phyloP scores from a whole-genome alignment of 2,888 invertebrate genomes.

The Zeuzera pyrina region DNA sequence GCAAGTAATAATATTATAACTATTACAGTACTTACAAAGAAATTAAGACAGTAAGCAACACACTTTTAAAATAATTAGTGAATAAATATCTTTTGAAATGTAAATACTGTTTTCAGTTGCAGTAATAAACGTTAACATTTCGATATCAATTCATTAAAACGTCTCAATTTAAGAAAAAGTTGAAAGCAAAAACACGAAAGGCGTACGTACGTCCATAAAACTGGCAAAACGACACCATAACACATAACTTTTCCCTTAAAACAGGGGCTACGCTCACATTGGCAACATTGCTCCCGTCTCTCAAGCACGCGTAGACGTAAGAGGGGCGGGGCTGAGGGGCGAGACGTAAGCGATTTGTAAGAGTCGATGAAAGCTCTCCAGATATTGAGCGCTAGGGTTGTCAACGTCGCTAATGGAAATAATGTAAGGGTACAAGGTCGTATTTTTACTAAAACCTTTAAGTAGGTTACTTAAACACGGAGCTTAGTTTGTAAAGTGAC shows the following conservation, averaged over 20 bases:
- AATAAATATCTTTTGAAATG: no score
- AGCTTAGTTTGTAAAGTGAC: slow-evolving; percentile 18
- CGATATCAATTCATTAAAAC: slow-evolving; percentile 1
- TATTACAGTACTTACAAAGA: no score
- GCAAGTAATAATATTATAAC: no score
- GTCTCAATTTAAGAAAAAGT: slow-evolving; percentile 1
- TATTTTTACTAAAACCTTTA: slow-evolving; percentile 21
- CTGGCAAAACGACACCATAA: slow-evolving; percentile 22
- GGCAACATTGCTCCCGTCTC: slow-evolving; percentile 25
- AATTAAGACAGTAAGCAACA: no score
- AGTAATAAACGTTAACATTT: no score
- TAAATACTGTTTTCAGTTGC: no score
- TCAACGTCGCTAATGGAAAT: slow-evolving; percentile 40
- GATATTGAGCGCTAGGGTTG: slow-evolving; percentile 56
- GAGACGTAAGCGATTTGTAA: slow-evolving; percentile 58
- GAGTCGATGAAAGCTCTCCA: slow-evolving; percentile 63
- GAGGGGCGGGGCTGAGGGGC: slow-evolving; percentile 21
- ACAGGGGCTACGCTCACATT: slow-evolving; percentile 24
- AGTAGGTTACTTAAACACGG: slow-evolving; percentile 20
- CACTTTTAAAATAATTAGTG: no score
- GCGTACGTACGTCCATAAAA: slow-evolving; percentile 11
- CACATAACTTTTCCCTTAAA: slow-evolving; percentile 42
- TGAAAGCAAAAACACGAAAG: not conserved
- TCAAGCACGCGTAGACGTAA: slow-evolving; percentile 23
- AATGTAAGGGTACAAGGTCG: slow-evolving; percentile 13